Percentiles rank a stretch among this genome's conserved stretches.
phyloP scores from a whole-genome alignment of 2,888 invertebrate species.

The Rambutsinella grinnellia region DNA sequence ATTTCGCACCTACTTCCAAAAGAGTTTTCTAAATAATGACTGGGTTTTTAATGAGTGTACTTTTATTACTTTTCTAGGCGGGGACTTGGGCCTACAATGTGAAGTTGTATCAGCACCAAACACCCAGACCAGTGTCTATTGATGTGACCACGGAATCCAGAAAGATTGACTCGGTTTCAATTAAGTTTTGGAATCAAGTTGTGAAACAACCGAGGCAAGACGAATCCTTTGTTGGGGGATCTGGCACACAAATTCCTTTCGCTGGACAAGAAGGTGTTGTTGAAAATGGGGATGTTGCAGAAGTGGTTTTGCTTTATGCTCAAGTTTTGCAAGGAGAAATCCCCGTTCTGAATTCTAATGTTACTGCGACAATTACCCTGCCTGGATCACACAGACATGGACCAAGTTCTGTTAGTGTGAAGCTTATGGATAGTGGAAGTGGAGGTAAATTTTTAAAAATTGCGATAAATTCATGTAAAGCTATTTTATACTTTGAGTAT shows the following conservation, averaged over 20 bases:
- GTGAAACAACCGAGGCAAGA: slow-evolving; percentile 53
- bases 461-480: slow-evolving; percentile 2
- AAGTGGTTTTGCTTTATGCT: slow-evolving; percentile 66
- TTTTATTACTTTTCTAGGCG: slow-evolving; percentile 55
- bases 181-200: slow-evolving; percentile 66
- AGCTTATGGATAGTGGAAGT: slow-evolving; percentile 64
- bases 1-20: slow-evolving; percentile 11
- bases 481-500: too few relatives aligned
- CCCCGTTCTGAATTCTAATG: slow-evolving; percentile 67
- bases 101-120: slow-evolving; percentile 64
- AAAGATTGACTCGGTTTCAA: slow-evolving; percentile 64
- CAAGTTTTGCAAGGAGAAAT: slow-evolving; percentile 67
- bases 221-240: neutral
- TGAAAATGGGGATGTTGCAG: slow-evolving; percentile 21
- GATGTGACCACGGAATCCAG: slow-evolving; percentile 66
- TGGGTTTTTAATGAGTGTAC: neutral
- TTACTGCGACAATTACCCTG: slow-evolving; percentile 66
- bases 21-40: neutral
- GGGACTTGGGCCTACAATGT: slow-evolving; percentile 66
- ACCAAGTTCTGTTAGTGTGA: slow-evolving; percentile 62
- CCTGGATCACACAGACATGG: slow-evolving; percentile 62
- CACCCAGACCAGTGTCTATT: slow-evolving; percentile 61
- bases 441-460: slow-evolving; percentile 58
- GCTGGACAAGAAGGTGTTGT: slow-evolving; percentile 5
- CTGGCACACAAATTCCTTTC: slow-evolving; percentile 24